Conservation (phyloP, 2,888 invertebrate species). For the Spialia ferax region DNA sequence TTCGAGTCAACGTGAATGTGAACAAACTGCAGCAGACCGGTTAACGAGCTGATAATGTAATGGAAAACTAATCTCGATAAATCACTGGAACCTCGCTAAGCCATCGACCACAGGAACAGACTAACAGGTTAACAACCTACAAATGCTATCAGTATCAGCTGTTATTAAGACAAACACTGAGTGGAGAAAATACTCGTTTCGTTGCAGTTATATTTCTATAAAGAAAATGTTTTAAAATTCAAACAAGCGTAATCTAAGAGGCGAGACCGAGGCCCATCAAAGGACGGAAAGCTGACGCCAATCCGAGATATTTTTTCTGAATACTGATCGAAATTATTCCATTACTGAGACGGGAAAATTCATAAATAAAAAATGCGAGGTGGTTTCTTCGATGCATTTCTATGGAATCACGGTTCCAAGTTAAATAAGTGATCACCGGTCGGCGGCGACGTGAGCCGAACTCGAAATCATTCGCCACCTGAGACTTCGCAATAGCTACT, state of each 20-base stretch:
- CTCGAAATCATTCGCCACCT: conserved; percentile 61
- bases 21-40: conserved; percentile 19
- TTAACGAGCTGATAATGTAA: conserved; percentile 35
- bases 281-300: conserved; percentile 59
- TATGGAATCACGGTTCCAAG: conserved; percentile 80
- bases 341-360: conserved; percentile 73
- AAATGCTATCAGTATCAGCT: conserved; percentile 23
- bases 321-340: conserved; percentile 82
- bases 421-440: conserved; percentile 85
- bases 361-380: conserved; percentile 79
- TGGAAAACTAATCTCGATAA: conserved; percentile 35
- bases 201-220: conserved; percentile 39
- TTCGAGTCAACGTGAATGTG: conserved; percentile 10
- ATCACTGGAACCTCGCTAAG: conserved; percentile 31
- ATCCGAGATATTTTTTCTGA: conserved; percentile 67
- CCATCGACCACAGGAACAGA: conserved; percentile 25
- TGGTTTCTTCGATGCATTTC: conserved; percentile 73
- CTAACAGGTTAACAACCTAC: conserved; percentile 25
- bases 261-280: conserved; percentile 60
- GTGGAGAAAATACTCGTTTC: conserved; percentile 7
- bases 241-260: conserved; percentile 64
- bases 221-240: conserved; percentile 61
- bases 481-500: conserved; percentile 50
- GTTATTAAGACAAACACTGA: conserved; percentile 7
- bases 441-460: conserved; percentile 72